Evolutionary conservation across 2,888 invertebrate genomes (phyloP).

Genomic region (Macrosiphum euphorbiae): DNA sequence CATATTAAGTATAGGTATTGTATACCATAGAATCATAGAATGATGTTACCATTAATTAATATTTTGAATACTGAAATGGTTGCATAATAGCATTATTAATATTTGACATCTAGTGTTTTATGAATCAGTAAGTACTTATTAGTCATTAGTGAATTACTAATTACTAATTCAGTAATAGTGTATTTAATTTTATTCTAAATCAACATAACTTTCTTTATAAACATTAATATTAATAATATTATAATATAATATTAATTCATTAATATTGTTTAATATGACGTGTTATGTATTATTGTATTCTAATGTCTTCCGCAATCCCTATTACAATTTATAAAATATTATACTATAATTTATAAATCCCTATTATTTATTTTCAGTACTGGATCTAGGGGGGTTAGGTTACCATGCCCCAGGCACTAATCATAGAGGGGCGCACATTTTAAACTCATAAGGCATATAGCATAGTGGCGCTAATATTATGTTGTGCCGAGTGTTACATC

Average conservation of each 20-base stretch:
- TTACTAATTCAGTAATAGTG: background rate
- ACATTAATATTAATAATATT: background rate
- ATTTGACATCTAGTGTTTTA: slow-evolving; percentile 47
- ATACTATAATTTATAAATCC: too few relatives aligned
- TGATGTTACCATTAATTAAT: slow-evolving; percentile 26
- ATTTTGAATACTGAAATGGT: slow-evolving; percentile 49
- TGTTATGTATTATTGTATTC: too few relatives aligned
- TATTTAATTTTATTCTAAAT: background rate
- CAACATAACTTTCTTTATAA: background rate
- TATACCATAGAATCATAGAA: background rate
- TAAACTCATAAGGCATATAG: too few relatives aligned
- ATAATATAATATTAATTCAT: background rate
- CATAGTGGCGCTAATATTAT: too few relatives aligned
- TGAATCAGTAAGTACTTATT: slow-evolving; percentile 16
- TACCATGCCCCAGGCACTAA: too few relatives aligned
- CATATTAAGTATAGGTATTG: background rate
- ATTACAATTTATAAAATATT: background rate
- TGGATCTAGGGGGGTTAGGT: too few relatives aligned
- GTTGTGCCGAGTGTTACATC: too few relatives aligned
- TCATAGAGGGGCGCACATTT: too few relatives aligned
- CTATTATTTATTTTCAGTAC: too few relatives aligned
- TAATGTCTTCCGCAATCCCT: too few relatives aligned
- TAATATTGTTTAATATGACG: background rate
- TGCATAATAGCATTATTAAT: slow-evolving; percentile 28
- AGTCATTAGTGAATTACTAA: background rate